Base-by-base conservation (phyloP, 2,888 invertebrate species). In the Baccha elongata region DNA sequence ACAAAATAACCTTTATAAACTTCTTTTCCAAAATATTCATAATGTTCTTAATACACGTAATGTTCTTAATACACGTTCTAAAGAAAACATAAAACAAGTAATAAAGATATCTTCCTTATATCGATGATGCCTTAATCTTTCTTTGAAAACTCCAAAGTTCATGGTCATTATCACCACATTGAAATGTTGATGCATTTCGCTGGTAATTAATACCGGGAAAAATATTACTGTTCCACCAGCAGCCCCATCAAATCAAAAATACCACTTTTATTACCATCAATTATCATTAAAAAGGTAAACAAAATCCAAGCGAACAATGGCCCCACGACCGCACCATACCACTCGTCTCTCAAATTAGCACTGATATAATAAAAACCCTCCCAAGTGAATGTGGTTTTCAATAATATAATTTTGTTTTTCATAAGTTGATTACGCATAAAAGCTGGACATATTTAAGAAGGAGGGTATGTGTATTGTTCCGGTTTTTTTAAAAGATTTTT, bases 231-330 rank as follows among this genome's bases (percentile, higher is more conserved):
- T 48, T 64, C 64, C 17, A 10, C 21, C 19, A 62, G 13, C 48
- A 15, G 8, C 29, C 5, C 15, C 48, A 53, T 13, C 23, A n/a
- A 42, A 58, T 76, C 71, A 11, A 72, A 69, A 74, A 78, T 72
- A 60, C 21, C 44, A 60, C 52, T 29, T 72, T 78, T 72, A 78
- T 78, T 78, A 78, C 72, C 78, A 67, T 60, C 64, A 78, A 78
- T 78, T 72, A 78, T 65, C 72, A 72, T 78, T 60, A 72, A 72
- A 72, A 67, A 58, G 3, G 62, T 69, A 46, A 65, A 58, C 58
- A 58, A 58, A 48, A 37, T 21, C 13, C 46, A 8, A 65, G 26
- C 65, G 58, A 35, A 72, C 72, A 78, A 78, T 52, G 65, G 35
- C 65, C 64, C 65, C 40, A 52, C 44, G 52, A 58, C 4, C 58